Base-by-base conservation (phyloP, 2,113 vertebrate species). In the Xiphophorus hellerii region DNA sequence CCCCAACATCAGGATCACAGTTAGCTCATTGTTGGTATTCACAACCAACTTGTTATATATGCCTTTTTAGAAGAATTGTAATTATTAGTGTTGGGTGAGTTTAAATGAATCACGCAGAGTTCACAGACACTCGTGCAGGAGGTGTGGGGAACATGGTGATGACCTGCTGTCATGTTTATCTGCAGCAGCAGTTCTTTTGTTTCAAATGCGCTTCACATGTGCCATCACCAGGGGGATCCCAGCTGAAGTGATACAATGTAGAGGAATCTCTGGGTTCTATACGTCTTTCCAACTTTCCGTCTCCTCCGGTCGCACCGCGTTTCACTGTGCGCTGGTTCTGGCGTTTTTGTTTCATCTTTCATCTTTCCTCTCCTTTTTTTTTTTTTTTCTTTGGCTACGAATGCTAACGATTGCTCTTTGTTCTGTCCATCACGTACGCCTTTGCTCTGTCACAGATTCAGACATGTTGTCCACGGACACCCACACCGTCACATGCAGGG, bases 161-260 rank as follows among this genome's bases (percentile, higher is more conserved):
- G 87, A 89, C 75, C 61, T 5, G 71, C 66, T 58, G 42, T 84
- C 82, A 76, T 64, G 69, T 75, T 84, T 88, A 78, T 75, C 73
- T 71, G 31, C 69, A 62, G 84, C 78, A 87, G 61, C 87, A 69
- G 69, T 61, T 69, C 11, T 71, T 29, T 74, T 63, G 37, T 60
- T 64, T 29, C 31, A 14, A 29, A 20, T 66, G 17, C 12, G 8
- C 48, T 44, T 73, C 61, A 68, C 69, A 75, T 84, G 73, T 77
- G 73, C 62, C 4, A 84, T 91, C 84, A 89, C 88, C 80, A 37
- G 1, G 66, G 85, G 69, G 85, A 84, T 65, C 37, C 35, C 58
- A 25, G 31, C 22, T 31, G 29, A 31, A n/a, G 62, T n/a, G 66
- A 60, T 10, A 61, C 37, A 87, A 84, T 69, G 54, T n/a, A 61